Percentiles rank a stretch among this genome's conserved stretches.
Conservation (phyloP, 1,140 invertebrate species). For the Charaxes varanes region DNA sequence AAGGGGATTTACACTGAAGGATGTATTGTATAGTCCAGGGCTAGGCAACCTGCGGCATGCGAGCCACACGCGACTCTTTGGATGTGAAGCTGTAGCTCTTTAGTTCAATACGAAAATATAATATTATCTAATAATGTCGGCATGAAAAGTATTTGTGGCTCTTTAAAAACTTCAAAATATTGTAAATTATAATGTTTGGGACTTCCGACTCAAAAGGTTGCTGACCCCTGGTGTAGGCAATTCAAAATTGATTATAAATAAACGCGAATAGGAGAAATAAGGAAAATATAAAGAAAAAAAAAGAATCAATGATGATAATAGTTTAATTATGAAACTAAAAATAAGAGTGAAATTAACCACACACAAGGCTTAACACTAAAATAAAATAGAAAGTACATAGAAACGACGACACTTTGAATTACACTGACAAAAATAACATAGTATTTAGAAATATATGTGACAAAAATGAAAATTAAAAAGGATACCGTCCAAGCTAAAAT, state of each 20-base stretch:
- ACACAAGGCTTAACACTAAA: conserved; percentile 68
- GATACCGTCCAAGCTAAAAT: too few relatives aligned
- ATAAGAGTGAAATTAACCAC: conserved; percentile 72
- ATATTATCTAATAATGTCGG: too few relatives aligned
- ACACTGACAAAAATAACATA: conserved; percentile 33
- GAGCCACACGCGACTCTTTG: too few relatives aligned
- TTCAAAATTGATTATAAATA: conserved; percentile 10
- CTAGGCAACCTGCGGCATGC: too few relatives aligned
- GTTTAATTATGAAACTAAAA: conserved; percentile 73
- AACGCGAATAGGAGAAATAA: conserved; percentile 36
- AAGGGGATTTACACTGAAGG: conserved; percentile 1
- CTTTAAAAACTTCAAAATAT: too few relatives aligned
- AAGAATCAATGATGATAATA: conserved; percentile 67
- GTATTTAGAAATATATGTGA: conserved; percentile 21
- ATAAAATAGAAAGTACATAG: conserved; percentile 53
- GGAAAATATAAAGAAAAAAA: conserved; percentile 58
- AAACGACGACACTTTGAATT: conserved; percentile 44
- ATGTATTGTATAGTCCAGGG: too few relatives aligned
- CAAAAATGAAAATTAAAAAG: conserved; percentile 18
- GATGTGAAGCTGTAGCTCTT: too few relatives aligned
- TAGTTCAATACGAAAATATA: too few relatives aligned
- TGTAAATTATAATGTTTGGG: too few relatives aligned
- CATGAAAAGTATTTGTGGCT: too few relatives aligned
- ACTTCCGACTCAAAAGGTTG: too few relatives aligned
- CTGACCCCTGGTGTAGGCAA: too few relatives aligned